These are phyloP conservation scores for Brachionus paranguensis DNA, from an alignment of 1,140 invertebrate species.

Conservation along the genomic window DNA sequence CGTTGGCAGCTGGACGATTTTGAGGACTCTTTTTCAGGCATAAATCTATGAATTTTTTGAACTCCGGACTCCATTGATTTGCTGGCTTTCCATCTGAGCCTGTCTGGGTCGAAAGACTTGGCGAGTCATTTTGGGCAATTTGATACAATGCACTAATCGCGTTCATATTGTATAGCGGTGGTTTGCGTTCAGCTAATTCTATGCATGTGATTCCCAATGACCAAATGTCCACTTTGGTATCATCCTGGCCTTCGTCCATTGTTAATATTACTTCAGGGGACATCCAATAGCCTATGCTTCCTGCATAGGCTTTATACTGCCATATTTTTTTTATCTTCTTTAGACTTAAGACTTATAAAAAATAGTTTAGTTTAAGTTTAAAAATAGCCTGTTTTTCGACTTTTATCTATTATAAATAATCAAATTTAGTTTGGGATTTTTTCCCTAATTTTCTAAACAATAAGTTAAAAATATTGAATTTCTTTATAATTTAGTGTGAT, in stretches of 20 bases:
- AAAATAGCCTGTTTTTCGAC: too few relatives aligned
- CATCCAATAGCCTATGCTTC: slow-evolving; percentile 98
- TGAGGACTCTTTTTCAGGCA: slow-evolving; percentile 90
- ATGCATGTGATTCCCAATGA: slow-evolving; percentile 92
- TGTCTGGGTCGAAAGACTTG: slow-evolving; percentile 82
- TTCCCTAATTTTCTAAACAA: too few relatives aligned
- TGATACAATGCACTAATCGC: slow-evolving; percentile 99
- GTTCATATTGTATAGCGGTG: slow-evolving; percentile 99
- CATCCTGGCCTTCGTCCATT: slow-evolving; percentile 99
- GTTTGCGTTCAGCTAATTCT: slow-evolving; percentile 94
- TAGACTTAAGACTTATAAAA: too few relatives aligned
- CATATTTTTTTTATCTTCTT: too few relatives aligned
- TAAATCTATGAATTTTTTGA: slow-evolving; percentile 87
- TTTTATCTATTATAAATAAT: background rate
- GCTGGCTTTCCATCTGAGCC: background rate
- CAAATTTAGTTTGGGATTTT: background rate
- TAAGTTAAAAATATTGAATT: too few relatives aligned
- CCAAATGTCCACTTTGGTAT: slow-evolving; percentile 90
- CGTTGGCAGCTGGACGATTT: slow-evolving; percentile 60
- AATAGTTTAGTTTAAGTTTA: too few relatives aligned
- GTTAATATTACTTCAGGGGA: slow-evolving; percentile 78
- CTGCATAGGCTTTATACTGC: too few relatives aligned
- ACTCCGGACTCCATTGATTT: slow-evolving; percentile 67
- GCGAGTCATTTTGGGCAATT: slow-evolving; percentile 88
- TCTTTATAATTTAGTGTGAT: too few relatives aligned